Base-by-base conservation (phyloP, 2,797 vertebrate species). In the Acomys russatus region DNA sequence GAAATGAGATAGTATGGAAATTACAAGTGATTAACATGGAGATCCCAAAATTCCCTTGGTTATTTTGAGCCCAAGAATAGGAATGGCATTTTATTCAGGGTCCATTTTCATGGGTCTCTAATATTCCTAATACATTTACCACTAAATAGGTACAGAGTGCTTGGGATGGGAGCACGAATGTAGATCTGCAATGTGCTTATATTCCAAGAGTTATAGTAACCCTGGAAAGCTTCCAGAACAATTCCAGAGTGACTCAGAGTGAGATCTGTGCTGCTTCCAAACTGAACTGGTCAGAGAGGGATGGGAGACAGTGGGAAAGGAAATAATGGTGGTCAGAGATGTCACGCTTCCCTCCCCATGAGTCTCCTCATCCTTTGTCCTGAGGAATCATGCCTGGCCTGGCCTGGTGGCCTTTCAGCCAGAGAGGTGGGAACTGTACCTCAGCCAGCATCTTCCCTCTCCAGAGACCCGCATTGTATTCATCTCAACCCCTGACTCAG, bases 1-100 rank as follows among this genome's bases (percentile, higher is more conserved):
- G 77, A 94, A 93, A 82, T 96, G 92, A 97, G 93, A 94, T 56
- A 59, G 3, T 88, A 68, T 56, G 71, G 94, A 96, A 95, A 49
- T 90, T 90, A 88, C 66, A 71, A 94, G 71, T 97, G 92, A 95
- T 92, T 85, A 79, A 85, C 28, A 30, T 85, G 66, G 68, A 97
- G 83, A 92, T 83, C 77, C 88, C 88, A 38, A 94, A 97, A 89
- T 84, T 95, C 70, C 96, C 91, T 95, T 90, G 78, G 66, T 66
- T 96, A 83, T n/a, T 70, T 90, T 95, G 28, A 94, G 23, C 63
- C 25, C n/a, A 82, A 28, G 80, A n/a, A 9, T 78, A 1, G 33
- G 7, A 85, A 77, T 88, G 33, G 56, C 28, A 84, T 95, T 94
- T 87, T 88, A 59, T 44, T 94, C 23, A 80, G 51, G 14, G 90